Percentiles rank a stretch among this genome's conserved stretches.
Evolutionary conservation across 1,140 invertebrate species (phyloP).

Genomic region (Neodiprion virginianus): DNA sequence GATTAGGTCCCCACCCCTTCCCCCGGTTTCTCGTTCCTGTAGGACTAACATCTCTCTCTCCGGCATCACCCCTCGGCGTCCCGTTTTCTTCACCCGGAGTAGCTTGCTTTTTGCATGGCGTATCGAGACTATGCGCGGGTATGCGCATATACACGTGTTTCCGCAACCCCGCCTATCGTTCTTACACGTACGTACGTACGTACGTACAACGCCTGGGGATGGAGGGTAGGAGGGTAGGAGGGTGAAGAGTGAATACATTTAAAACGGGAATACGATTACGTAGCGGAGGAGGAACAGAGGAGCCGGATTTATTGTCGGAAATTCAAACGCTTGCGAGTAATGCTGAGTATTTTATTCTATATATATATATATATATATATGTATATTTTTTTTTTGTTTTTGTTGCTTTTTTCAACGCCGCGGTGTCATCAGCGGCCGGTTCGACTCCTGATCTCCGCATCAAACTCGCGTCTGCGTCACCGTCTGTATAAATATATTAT

Average conservation of each 20-base stretch:
- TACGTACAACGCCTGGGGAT: neutral
- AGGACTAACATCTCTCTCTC: constrained; percentile 37
- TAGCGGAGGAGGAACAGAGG: constrained; percentile 14
- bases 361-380: too few species aligned
- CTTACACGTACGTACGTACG: neutral
- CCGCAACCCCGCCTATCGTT: neutral
- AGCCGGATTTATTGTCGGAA: constrained; percentile 56
- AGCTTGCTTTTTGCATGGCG: neutral
- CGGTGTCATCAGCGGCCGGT: neutral
- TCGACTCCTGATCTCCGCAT: neutral
- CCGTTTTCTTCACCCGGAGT: constrained; percentile 19
- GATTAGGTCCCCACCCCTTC: constrained; percentile 50
- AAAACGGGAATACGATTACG: constrained; percentile 57
- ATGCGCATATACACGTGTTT: neutral
- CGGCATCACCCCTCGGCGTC: constrained; percentile 2
- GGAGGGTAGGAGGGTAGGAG: constrained; percentile 18
- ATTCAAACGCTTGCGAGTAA: constrained; percentile 42
- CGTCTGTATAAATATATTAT: too few species aligned
- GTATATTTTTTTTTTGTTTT: neutral
- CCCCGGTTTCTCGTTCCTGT: constrained; percentile 28
- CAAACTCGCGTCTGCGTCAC: too few species aligned
- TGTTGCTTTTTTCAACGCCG: neutral
- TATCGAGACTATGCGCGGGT: neutral
- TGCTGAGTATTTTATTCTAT: neutral
- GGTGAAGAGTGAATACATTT: constrained; percentile 54